Base-by-base conservation (phyloP, 2,113 vertebrate genomes). In the Ictalurus punctatus region DNA sequence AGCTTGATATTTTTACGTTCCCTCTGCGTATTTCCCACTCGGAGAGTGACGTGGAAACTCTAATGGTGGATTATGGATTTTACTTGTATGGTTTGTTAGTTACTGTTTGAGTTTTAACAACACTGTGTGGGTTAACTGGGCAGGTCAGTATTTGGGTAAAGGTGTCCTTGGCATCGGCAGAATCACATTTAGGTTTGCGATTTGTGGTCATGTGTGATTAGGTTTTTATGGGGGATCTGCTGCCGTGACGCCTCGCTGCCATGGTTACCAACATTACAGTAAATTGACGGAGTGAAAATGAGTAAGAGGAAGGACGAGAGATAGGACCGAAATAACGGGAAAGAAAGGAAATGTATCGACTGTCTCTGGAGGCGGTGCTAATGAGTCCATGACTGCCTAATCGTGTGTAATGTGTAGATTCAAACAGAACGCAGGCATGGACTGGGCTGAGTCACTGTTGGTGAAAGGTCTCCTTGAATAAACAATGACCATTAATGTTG, bases 231-330 rank as follows among this genome's bases (percentile, higher is more conserved):
- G 21, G 25, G 27, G 44, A 52, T 40, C 40, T 67, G 37, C 82
- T 52, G 56, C 40, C 19, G 3, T 17, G 63, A n/a, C 63, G 9
- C 84, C 25, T 27, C 6, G 12, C 23, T 86, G 88, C 83, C n/a
- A 44, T 89, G 84, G 88, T 86, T 67, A 89, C 88, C 84, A 61
- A 21, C 52, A 81, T 89, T 81, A 89, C 73, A 19, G 25, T 63
- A 78, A 81, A 84, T 78, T 21, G 58, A 48, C 34, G 2, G 34
- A 52, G 54, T 37, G 80, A 34, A 69, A 27, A 79, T 7, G 76
- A 59, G 44, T 40, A 73, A 16, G 86, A 71, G 86, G 25, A 67
- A 25, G 16, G 19, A 83, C 14, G 12, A 27, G 52, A 86, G 25
- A 48, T 17, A 27, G 54, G 48, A 54, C 13, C 8, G 52, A 86